Evolutionary conservation across 1,140 invertebrate species (phyloP).

Genomic region (Drosophila lowei): DNA sequence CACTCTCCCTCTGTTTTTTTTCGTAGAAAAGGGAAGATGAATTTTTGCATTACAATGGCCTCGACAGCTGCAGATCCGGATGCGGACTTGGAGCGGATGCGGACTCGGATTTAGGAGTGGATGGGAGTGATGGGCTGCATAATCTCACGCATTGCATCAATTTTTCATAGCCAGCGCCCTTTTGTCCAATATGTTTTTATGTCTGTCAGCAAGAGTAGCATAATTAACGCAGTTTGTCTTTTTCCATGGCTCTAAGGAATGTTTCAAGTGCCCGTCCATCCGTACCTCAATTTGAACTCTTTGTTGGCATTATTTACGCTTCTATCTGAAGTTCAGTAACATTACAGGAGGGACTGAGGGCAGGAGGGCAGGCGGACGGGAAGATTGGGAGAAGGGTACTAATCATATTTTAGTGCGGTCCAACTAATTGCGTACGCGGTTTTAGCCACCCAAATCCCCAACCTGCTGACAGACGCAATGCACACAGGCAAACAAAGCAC

Average conservation of each 20-base stretch:
- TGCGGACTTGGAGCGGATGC: background rate
- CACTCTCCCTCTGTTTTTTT: slow-evolving; percentile 8
- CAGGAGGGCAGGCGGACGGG: background rate
- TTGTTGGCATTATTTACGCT: slow-evolving; percentile 5
- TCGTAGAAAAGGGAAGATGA: background rate
- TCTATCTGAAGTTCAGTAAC: background rate
- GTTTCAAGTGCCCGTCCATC: slow-evolving; percentile 7
- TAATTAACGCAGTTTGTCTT: slow-evolving; percentile 56
- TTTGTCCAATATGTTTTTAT: slow-evolving; percentile 31
- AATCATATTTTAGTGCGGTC: slow-evolving; percentile 75
- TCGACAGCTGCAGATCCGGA: slow-evolving; percentile 24
- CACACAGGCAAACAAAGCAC: slow-evolving; percentile 9
- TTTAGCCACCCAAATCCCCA: slow-evolving; percentile 13
- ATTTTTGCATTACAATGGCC: slow-evolving; percentile 19
- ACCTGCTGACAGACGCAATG: slow-evolving; percentile 34
- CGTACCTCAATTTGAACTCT: too few species aligned
- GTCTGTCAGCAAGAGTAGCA: slow-evolving; percentile 21
- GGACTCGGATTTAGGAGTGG: background rate
- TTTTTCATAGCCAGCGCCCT: slow-evolving; percentile 36
- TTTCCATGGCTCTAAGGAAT: slow-evolving; percentile 21
- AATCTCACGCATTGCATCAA: slow-evolving; percentile 47
- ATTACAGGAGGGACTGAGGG: background rate
- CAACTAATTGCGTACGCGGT: slow-evolving; percentile 64
- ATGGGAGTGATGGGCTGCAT: slow-evolving; percentile 12
- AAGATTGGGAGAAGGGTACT: slow-evolving; percentile 22